Evolutionary conservation across 2,888 invertebrate species (phyloP).

Genomic region (Apeira syringaria): DNA sequence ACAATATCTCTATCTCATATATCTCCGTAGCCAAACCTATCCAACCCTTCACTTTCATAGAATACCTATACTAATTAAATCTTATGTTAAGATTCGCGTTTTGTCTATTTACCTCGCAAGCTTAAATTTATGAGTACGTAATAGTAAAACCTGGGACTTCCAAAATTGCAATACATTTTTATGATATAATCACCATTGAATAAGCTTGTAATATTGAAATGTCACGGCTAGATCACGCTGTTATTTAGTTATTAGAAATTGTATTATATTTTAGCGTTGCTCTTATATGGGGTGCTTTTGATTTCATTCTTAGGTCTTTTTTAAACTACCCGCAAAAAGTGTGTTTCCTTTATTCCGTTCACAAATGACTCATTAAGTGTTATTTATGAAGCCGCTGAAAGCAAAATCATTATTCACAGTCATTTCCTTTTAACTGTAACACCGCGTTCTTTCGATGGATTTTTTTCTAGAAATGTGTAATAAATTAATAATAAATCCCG

Average conservation of each 20-base stretch:
- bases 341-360: no score
- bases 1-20: no score
- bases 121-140: conserved; percentile 28
- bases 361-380: no score
- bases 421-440: no score
- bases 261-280: conserved; percentile 39
- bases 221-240: conserved; percentile 31
- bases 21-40: no score
- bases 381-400: no score
- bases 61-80: no score
- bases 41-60: neutral
- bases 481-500: no score
- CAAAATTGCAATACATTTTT: conserved; percentile 56
- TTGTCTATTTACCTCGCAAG: conserved; percentile 34
- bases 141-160: conserved; percentile 56
- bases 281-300: conserved; percentile 38
- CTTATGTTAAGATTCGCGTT: conserved; percentile 15
- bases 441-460: no score
- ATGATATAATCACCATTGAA: conserved; percentile 49
- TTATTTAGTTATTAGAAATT: conserved; percentile 28
- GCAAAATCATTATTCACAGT: no score
- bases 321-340: neutral
- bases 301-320: conserved; percentile 33
- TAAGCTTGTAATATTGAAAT: conserved; percentile 39
- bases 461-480: no score